Evolutionary conservation across 2,888 invertebrate genomes (phyloP), one percentile per base, ranked within the genome.

Genomic region (Pristionchus exspectatus): DNA sequence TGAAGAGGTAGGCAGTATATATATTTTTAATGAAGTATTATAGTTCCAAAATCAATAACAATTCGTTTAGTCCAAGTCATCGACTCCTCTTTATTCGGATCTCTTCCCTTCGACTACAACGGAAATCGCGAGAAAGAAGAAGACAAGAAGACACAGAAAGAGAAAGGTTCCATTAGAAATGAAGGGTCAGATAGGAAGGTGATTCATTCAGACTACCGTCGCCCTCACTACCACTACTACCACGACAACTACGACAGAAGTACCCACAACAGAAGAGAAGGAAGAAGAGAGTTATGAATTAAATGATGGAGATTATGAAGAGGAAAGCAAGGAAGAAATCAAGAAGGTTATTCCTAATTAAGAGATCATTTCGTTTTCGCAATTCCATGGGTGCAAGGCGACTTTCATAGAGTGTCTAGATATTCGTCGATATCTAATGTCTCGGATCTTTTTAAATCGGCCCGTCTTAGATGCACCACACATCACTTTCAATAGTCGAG

Each of bases 241-340:
- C 0, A 87, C 87, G 30, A 86, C 86, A 30, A 86, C 86, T 12
- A 86, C 86, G 38, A 87, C 87, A 1, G 50, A 87, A n/a, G 50
- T 50, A 3, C 87, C 87, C 0, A 72, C 86, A 44, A 86, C 63
- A 9, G 77, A 77, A 44, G 77, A 77, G 77, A 33, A 59, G 63
- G 27, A 66, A 30, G 69, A 87, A 10, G 87, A 87, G 72, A 87
- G 87, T 69, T 87, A 87, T n/a, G 87, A 87, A 30, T 33, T 87
- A 50, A 66, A n/a, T 44, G 87, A 87, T 27, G 66, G 66, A 9
- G 86, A 86, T n/a, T 86, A 86, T 54, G 66, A 63, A 44, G 63
- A 33, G 27, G 86, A 38, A 16, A 56, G 27, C 21, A 27, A 63
- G 24, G 77, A 77, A 44, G 30, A 69, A 14, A 50, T 50, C 44